Evolutionary conservation across 2,888 invertebrate species (phyloP).

Genomic region (Drosophila stalkeri): DNA sequence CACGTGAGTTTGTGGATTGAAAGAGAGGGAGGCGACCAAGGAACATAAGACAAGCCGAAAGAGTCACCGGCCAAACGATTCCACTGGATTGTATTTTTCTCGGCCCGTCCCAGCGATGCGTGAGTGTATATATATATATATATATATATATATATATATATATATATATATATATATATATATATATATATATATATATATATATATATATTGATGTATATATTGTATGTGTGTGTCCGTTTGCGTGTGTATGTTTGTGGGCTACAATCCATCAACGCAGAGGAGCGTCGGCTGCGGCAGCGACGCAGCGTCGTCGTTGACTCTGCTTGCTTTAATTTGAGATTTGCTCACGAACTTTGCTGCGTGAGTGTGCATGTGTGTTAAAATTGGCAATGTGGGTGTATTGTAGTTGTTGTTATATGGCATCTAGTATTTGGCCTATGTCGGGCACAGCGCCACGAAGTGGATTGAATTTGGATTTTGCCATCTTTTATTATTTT

Average conservation of each 20-base stretch:
- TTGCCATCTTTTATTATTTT: conserved; percentile 34
- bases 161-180: neutral
- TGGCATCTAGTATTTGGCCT: conserved; percentile 32
- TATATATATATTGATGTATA: neutral
- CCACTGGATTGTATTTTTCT: conserved; percentile 64
- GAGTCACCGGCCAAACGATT: conserved; percentile 63
- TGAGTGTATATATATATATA: conserved; percentile 7
- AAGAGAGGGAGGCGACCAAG: conserved; percentile 36
- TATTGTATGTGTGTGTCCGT: conserved; percentile 7
- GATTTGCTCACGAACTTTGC: conserved; percentile 72
- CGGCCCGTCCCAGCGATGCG: conserved; percentile 33
- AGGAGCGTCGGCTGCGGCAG: conserved; percentile 27
- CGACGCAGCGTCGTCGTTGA: conserved; percentile 48
- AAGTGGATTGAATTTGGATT: conserved; percentile 75
- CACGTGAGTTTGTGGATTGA: conserved; percentile 37
- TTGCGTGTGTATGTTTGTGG: conserved; percentile 27
- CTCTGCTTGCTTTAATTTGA: conserved; percentile 75
- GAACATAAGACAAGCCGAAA: conserved; percentile 54
- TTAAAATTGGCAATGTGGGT: conserved; percentile 58
- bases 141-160: neutral
- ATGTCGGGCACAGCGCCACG: conserved; percentile 31
- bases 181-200: neutral
- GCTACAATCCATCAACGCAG: conserved; percentile 71
- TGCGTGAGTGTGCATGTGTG: conserved; percentile 23
- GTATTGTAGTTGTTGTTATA: conserved; percentile 34